Evolutionary conservation across 2,113 vertebrate genomes (phyloP), one percentile per base, ranked within the genome.

Genomic region (Rhea pennata): DNA sequence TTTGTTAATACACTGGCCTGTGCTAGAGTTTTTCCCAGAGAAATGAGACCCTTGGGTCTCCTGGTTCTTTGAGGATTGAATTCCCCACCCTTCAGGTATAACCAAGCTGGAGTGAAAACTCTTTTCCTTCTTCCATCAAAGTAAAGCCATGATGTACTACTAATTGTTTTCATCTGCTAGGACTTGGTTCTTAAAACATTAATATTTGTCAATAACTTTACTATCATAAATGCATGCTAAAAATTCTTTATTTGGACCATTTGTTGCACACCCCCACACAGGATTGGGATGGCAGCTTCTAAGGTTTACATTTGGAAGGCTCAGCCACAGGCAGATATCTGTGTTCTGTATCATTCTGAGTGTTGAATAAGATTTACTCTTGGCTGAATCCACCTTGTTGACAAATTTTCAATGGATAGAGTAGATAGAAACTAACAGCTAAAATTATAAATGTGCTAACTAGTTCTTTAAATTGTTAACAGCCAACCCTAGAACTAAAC

Each of bases 341-440:
- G 46, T 56, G 36, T 44, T 85, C 29, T 80, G 40, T 40, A 2
- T 73, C 62, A 36, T 2, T 51, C 23, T 93, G 53, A 87, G 33
- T 54, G 48, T 16, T 42, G 74, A 87, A 58, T 36, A 39, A 53
- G 82, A 87, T 91, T 87, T 73, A 54, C 29, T 59, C 54, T 87
- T 88, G n/a, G 50, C 51, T 74, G 44, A 83, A 88, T 92, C 42
- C n/a, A 74, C 69, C 54, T 88, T 96, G 54, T 59, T 96, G 92
- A 86, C 79, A 94, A 93, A 92, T 80, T 94, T 95, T 88, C 92
- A 64, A 8, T 94, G 54, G 44, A 11, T 93, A 84, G 67, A 87
- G 26, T 14, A 79, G 73, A 66, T 64, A 94, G 71, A 91, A 92
- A 24, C 46, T 51, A 82, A 61, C 71, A 73, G 69, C 40, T 71